Evolutionary conservation across 2,113 vertebrate species (phyloP), one percentile per base, ranked within the genome.

Genomic region (Gadus chalcogrammus): DNA sequence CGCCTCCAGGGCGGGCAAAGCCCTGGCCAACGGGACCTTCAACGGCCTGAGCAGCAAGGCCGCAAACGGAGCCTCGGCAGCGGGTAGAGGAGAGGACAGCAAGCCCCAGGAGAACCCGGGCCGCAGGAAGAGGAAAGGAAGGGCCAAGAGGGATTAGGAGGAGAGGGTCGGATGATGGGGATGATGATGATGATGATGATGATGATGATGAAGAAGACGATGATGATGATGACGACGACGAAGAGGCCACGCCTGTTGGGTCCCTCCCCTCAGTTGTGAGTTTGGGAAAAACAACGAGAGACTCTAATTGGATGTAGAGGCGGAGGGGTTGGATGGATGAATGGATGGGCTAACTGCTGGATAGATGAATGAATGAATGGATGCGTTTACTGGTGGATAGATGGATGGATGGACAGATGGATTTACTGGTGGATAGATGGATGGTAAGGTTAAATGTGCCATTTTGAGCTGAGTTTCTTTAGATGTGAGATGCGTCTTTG

Each of bases 101-200:
- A 92, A 96, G 92, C 91, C 90, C 91, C 87, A 90, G 77, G 90
- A 97, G 67, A 88, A 80, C 71, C 79, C 95, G 42, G 95, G 95
- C 70, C 94, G 94, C 87, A 94, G 91, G 82, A 95, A 94, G 92
- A 94, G 94, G 90, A 97, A 94, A 89, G 94, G 94, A 88, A 94
- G 97, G 88, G 92, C 96, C 56, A 99, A 99, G 93, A 92, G 95
- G 85, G 97, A 99, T 81, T 99, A 95, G 83, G 90, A 82, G 24
- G 61, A 70, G 83, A 67, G 82, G 85, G 61, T 60, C 53, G 66
- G 73, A 71, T 53, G 70, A 56, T 68, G 74, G 72, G 70, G 69
- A 81, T 81, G 73, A 71, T 35, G 4, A 48, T 13, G 42, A 12
- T 13, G 38, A 42, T 11, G 38, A 42, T 11, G 38, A 42, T 11